Conservation (phyloP, 1,140 invertebrate genomes). For the Ostrea edulis region DNA sequence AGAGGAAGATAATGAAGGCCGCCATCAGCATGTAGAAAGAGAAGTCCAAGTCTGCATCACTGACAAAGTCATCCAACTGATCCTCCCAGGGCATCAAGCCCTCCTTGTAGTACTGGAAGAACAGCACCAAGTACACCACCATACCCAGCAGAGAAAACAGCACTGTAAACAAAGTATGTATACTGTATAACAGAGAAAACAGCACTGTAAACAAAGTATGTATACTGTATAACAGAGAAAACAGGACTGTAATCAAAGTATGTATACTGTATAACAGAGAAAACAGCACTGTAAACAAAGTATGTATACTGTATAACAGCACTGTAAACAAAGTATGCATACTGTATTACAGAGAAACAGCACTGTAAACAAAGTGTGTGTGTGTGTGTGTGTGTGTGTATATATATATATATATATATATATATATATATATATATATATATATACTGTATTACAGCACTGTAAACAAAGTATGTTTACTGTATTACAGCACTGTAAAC, state of each 20-base stretch:
- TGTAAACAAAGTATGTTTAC: background rate
- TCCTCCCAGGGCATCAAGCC: constrained; percentile 89
- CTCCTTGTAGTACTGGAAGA: constrained; percentile 85
- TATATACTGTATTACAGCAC: background rate
- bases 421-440: too few relatives aligned
- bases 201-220: background rate
- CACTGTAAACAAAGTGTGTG: too few relatives aligned
- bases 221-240: background rate
- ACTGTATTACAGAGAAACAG: background rate
- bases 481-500: background rate
- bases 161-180: constrained; percentile 82
- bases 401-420: too few relatives aligned
- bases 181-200: background rate
- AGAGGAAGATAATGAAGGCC: constrained; percentile 85
- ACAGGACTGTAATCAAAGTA: background rate
- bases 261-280: background rate
- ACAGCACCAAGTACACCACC: constrained; percentile 88
- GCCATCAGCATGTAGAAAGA: constrained; percentile 91
- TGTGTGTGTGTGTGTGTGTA: too few relatives aligned
- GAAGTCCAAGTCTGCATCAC: constrained; percentile 85
- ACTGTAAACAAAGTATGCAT: background rate
- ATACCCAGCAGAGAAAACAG: constrained; percentile 85
- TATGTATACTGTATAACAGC: background rate
- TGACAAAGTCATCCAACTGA: constrained; percentile 85
- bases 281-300: background rate